Evolutionary conservation across 2,797 vertebrate genomes (phyloP).

Genomic region (Vultur gryphus): DNA sequence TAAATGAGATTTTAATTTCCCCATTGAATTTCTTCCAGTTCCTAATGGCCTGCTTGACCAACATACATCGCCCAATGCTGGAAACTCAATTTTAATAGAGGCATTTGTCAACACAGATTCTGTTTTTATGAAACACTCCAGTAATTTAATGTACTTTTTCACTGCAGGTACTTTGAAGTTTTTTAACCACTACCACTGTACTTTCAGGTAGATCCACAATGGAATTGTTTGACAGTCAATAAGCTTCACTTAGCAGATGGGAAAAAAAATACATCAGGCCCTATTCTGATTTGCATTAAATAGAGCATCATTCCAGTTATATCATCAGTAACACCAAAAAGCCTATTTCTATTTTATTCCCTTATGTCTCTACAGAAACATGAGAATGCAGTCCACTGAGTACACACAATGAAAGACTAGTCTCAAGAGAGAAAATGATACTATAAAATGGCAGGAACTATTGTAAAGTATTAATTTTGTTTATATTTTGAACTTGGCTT

Average conservation of each 20-base stretch:
- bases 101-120: neutral
- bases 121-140: neutral
- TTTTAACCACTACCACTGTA: neutral
- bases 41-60: neutral
- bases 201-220: neutral
- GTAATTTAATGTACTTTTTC: neutral
- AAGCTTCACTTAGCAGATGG: neutral
- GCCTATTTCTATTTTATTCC: neutral
- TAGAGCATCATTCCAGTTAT: neutral
- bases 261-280: neutral
- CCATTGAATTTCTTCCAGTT: neutral
- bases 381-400: neutral
- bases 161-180: neutral
- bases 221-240: neutral
- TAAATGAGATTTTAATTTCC: conserved; percentile 2
- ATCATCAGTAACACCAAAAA: neutral
- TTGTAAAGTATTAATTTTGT: neutral
- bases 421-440: neutral
- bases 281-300: neutral
- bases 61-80: neutral
- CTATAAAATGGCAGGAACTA: neutral
- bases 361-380: neutral
- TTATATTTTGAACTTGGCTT: conserved; percentile 9
- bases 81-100: neutral
- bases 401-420: neutral